Percentiles rank a stretch among this genome's conserved stretches.
phyloP scores from a whole-genome alignment of 1,140 invertebrate genomes.

The Harlomillsia oculata region DNA sequence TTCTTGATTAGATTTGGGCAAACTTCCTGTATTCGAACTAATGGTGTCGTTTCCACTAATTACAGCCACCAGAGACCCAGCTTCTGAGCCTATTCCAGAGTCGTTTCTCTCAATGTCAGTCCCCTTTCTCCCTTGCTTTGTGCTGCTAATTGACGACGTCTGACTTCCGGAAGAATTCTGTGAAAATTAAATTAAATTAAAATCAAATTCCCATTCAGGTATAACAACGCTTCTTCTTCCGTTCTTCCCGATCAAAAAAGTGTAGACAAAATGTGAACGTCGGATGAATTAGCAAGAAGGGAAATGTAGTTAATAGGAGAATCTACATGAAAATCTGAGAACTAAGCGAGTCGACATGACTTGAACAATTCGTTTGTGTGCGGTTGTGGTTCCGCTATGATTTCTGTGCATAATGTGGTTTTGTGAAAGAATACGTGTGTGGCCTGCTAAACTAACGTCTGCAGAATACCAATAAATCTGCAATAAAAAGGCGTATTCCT shows the following conservation, averaged over 20 bases:
- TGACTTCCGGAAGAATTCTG: slow-evolving; percentile 13
- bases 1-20: slow-evolving; percentile 39
- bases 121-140: slow-evolving; percentile 35
- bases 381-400: too few relatives aligned
- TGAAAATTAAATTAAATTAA: slow-evolving; percentile 5
- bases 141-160: slow-evolving; percentile 2
- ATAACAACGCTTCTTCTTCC: neutral
- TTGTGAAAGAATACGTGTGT: too few relatives aligned
- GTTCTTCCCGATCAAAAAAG: neutral
- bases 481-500: too few relatives aligned
- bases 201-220: neutral
- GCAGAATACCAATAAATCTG: too few relatives aligned
- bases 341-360: too few relatives aligned
- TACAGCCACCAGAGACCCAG: slow-evolving; percentile 45
- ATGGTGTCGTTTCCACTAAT: slow-evolving; percentile 55
- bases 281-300: too few relatives aligned
- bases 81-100: slow-evolving; percentile 85
- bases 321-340: too few relatives aligned
- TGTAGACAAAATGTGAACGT: neutral
- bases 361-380: too few relatives aligned
- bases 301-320: neutral
- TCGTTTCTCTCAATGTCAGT: slow-evolving; percentile 76
- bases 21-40: slow-evolving; percentile 43
- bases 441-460: too few relatives aligned
- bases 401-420: too few relatives aligned